Percentiles rank a stretch among this genome's conserved stretches.
phyloP scores from a whole-genome alignment of 2,888 invertebrate genomes.

The Tethea ocularis region DNA sequence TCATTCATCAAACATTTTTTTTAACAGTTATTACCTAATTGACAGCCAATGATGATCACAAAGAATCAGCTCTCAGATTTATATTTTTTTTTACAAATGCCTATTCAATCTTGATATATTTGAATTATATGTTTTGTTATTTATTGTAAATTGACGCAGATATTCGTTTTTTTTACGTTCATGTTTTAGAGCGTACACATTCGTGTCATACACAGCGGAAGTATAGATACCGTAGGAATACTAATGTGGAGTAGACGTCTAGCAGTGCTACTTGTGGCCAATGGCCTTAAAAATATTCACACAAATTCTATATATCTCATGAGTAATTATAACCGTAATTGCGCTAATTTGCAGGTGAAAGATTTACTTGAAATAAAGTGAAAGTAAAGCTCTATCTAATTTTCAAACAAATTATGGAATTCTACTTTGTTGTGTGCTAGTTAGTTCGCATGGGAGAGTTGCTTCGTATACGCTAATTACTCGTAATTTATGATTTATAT shows the following conservation, averaged over 20 bases:
- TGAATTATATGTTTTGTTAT: no score
- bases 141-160: no score
- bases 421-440: conserved; percentile 2
- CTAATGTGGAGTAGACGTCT: conserved; percentile 29
- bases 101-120: no score
- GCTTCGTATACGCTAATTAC: conserved; percentile 9
- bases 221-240: conserved; percentile 34
- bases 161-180: no score
- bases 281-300: background rate
- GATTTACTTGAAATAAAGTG: conserved; percentile 9
- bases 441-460: conserved; percentile 10
- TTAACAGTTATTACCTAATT: background rate
- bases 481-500: conserved; percentile 8
- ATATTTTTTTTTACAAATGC: no score
- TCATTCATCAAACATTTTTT: background rate
- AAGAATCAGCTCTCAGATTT: background rate
- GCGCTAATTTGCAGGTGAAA: background rate
- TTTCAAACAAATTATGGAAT: background rate
- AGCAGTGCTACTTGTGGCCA: background rate
- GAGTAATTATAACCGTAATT: no score
- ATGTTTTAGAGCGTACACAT: background rate
- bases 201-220: conserved; percentile 27
- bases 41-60: background rate
- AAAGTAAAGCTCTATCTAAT: conserved; percentile 13
- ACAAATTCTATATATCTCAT: no score